These are phyloP conservation scores for Ia io DNA, from an alignment of 2,113 vertebrate genomes.

Conservation along the genomic window DNA sequence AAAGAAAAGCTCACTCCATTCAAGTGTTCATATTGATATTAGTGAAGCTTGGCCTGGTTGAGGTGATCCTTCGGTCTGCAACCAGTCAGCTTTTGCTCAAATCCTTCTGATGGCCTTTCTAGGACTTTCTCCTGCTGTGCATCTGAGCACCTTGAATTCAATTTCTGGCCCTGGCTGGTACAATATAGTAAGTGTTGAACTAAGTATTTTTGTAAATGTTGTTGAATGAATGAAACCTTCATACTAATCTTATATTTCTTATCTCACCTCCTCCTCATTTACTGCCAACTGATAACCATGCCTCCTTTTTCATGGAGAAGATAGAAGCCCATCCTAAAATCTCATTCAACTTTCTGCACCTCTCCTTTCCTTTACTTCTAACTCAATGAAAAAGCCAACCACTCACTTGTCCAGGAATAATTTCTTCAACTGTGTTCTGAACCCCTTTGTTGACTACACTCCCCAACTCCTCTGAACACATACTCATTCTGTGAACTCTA, in stretches of 20 bases:
- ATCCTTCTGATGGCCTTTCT: background rate
- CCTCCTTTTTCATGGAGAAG: background rate
- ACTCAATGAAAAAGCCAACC: background rate
- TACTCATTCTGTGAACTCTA: background rate
- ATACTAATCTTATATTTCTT: background rate
- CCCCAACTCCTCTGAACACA: background rate
- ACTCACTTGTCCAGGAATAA: background rate
- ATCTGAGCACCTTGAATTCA: background rate
- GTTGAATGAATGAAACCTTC: background rate
- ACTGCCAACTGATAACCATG: background rate
- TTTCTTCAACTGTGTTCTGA: background rate
- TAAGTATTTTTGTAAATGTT: background rate
- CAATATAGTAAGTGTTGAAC: background rate
- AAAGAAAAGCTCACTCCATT: background rate
- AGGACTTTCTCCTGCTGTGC: background rate
- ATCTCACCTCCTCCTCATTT: background rate
- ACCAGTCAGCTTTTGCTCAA: background rate
- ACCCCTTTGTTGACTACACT: background rate
- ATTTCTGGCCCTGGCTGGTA: background rate
- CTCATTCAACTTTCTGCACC: background rate
- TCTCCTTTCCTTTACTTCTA: background rate
- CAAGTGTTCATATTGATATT: background rate
- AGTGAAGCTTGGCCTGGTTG: background rate
- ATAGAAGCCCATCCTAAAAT: background rate
- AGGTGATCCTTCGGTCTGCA: background rate